Evolutionary conservation across 2,888 invertebrate genomes (phyloP), one percentile per base, ranked within the genome.

Genomic region (Calliopum simillimum): DNA sequence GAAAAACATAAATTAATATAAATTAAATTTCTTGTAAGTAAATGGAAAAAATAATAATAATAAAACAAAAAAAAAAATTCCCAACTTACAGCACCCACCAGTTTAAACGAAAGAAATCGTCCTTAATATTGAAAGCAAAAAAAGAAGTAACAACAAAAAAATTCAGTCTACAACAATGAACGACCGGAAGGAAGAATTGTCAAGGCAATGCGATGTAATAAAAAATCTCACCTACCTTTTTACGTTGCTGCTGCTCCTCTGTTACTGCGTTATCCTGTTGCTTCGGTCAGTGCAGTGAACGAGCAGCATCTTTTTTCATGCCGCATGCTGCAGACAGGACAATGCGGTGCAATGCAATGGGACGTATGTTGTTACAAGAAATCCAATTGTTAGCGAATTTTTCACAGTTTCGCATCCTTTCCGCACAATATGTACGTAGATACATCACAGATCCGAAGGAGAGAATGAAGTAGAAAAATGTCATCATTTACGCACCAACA

Each of bases 131-230:
- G n/a, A 33, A 33, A 6, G 33, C 33, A 6, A 3, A 25, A 25
- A 61, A 61, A 68, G 53, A 68, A 58, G 56, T 53, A 58, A 68
- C 47, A 69, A 66, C 68, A 33, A 33, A 46, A 47, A 68, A 62
- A n/a, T n/a, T n/a, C n/a, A n/a, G n/a, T 49, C 66, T 55, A 67
- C 51, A 19, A 59, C 64, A 68, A 72, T 70, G 72, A 68, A 68
- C 41, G 70, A 61, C 68, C 70, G 70, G 70, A 72, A 33, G 33
- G 33, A 33, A 70, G 63, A 19, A 41, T n/a, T 55, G 68, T 58
- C 46, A 49, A 49, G 43, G 55, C 56, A 64, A 46, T 67, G 62
- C 53, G 46, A 33, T 59, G 64, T 56, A 70, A 68, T 70, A 47
- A 56, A 47, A 56, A 66, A 67, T 67, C 66, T 67, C 47, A 58